phyloP scores from a whole-genome alignment of 2,113 vertebrate genomes.

The Mormoops blainvillei region DNA sequence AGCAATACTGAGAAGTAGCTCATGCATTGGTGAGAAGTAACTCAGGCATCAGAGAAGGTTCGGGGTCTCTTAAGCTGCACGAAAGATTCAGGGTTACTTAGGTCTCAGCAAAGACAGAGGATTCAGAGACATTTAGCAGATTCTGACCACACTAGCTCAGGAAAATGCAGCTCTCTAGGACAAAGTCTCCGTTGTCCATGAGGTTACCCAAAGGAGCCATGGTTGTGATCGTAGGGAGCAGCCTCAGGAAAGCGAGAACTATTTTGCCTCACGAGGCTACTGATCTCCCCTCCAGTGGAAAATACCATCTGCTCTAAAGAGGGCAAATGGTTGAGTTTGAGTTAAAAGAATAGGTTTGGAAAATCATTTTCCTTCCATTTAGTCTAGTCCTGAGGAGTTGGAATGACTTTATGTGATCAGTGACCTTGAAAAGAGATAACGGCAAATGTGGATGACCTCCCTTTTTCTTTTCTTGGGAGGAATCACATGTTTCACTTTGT shows the following conservation, averaged over 20 bases:
- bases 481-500: not conserved
- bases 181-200: not conserved
- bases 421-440: not conserved
- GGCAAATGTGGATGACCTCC: not conserved
- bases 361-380: not conserved
- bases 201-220: not conserved
- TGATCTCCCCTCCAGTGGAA: not conserved
- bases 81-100: not conserved
- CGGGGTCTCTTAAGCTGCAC: not conserved
- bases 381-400: not conserved
- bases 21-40: not conserved
- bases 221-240: too few species aligned
- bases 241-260: not conserved
- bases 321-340: not conserved
- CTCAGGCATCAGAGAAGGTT: not conserved
- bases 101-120: not conserved
- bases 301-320: not conserved
- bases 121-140: not conserved
- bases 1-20: not conserved
- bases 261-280: not conserved
- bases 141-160: not conserved
- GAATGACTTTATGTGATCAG: not conserved
- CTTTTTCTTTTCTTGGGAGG: not conserved
- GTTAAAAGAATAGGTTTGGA: not conserved
- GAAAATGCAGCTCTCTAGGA: not conserved